These are phyloP conservation scores for Mastacembelus armatus DNA, from an alignment of 2,797 vertebrate genomes.

Conservation along the genomic window DNA sequence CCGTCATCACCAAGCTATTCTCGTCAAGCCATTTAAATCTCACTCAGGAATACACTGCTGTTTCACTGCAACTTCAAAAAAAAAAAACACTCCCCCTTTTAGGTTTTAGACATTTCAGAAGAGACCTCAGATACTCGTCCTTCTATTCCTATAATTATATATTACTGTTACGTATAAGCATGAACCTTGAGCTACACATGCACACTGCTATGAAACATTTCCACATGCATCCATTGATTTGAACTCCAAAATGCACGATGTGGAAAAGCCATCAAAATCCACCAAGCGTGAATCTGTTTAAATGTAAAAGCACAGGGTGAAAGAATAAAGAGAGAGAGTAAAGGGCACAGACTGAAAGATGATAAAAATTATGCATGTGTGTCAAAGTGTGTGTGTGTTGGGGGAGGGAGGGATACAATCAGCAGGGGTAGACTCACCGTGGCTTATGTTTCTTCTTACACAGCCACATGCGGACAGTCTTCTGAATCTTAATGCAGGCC, in stretches of 20 bases:
- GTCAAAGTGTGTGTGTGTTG: not conserved
- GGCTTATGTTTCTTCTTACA: slow-evolving; percentile 95
- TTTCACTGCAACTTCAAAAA: not conserved
- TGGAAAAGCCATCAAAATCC: slow-evolving; percentile 55
- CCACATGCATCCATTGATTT: too few species aligned
- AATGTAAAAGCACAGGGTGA: slow-evolving; percentile 30
- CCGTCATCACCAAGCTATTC: not conserved
- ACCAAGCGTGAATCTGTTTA: slow-evolving; percentile 44
- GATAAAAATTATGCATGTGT: not conserved
- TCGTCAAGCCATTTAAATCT: not conserved
- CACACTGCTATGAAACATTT: slow-evolving; percentile 22
- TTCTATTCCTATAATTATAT: not conserved
- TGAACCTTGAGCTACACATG: too few species aligned
- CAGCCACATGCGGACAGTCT: slow-evolving; percentile 98
- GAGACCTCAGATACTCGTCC: not conserved
- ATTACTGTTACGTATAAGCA: not conserved
- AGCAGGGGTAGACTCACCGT: slow-evolving; percentile 85
- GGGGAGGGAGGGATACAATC: not conserved
- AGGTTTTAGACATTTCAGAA: not conserved
- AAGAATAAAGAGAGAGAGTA: slow-evolving; percentile 9
- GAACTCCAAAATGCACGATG: slow-evolving; percentile 40
- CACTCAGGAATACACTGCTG: not conserved
- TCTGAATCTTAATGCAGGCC: slow-evolving; percentile 98
- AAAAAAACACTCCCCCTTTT: not conserved
- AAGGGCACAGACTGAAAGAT: slow-evolving; percentile 15